Base-by-base conservation (phyloP, 2,113 vertebrate genomes). In the Fukomys damarensis region DNA sequence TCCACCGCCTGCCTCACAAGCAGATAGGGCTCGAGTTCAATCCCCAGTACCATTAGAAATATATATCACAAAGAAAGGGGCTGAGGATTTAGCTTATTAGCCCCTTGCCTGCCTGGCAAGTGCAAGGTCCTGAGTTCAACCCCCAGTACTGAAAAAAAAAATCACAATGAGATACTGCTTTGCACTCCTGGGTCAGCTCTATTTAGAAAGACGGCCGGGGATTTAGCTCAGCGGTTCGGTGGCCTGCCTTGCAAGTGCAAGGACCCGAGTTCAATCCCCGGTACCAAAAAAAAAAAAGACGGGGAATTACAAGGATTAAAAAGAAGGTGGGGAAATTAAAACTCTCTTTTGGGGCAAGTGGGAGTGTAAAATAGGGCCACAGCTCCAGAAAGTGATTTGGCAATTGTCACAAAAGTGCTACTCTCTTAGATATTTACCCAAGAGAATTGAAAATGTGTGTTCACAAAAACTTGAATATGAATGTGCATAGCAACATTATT, bases 311-410 rank as follows among this genome's bases (percentile, higher is more conserved):
- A 84, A 84, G 59, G 63, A 65, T 61, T 61, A 84, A 10, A 16
- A 10, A 79, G 20, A 52, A 80, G 20, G n/a, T 41, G 72, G 58
- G 41, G 82, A 92, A 96, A 77, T 3, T 26, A 8, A 35, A 95
- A 49, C 10, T 35, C 59, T 93, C 79, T 3, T 28, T 38, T 2
- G 9, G 22, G 16, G 17, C 54, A 52, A 9, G 41, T 49, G 26
- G 59, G n/a, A 92, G 65, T 52, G 26, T 43, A 76, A 96, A 93
- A 91, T 17, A 43, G 76, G 49, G 24, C 76, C 46, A 2, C 35
- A 52, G 54, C 93, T 72, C 65, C 74, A 46, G 84, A 83, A 97
- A 96, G 88, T 26, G 46, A 59, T 58, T 35, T 76, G 74, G 74
- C 54, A 77, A 2, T 90, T 46, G 1, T 49, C 38, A 56, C 0